Percentiles rank a stretch among this genome's conserved stretches.
Conservation (phyloP, 2,888 invertebrate genomes). For the Melanargia galathea region DNA sequence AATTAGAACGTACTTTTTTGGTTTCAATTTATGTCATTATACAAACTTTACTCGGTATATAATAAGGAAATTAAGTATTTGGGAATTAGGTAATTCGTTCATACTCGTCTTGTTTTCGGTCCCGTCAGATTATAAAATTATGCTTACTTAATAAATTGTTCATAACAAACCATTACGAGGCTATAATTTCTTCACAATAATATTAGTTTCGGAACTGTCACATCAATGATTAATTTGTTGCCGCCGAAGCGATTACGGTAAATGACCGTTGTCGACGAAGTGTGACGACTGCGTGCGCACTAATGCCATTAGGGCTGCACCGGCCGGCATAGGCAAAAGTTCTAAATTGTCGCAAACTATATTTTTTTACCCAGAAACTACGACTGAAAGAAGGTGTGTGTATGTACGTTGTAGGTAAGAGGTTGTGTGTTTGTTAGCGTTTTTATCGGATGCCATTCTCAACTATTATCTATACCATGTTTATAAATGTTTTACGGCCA, state of each 20-base stretch:
- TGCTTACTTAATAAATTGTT: constrained; percentile 43
- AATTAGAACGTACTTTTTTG: no score
- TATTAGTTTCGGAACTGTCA: constrained; percentile 65
- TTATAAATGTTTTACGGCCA: no score
- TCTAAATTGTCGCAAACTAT: background rate
- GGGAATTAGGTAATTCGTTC: constrained; percentile 30
- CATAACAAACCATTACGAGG: constrained; percentile 53
- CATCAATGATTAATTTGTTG: constrained; percentile 74
- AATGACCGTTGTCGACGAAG: constrained; percentile 63
- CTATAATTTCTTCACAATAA: constrained; percentile 61
- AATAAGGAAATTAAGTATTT: no score
- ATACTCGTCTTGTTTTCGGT: constrained; percentile 30
- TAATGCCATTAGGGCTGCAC: constrained; percentile 37
- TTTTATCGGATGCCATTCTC: no score
- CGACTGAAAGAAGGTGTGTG: no score
- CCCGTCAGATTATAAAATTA: constrained; percentile 38
- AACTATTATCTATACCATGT: no score
- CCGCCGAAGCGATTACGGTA: constrained; percentile 66
- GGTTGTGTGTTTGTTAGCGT: no score
- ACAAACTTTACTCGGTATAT: no score
- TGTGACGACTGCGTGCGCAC: constrained; percentile 60
- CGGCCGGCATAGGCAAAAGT: background rate
- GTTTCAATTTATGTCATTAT: no score
- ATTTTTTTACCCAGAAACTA: no score
- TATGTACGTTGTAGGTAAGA: no score